Evolutionary conservation across 2,888 invertebrate species (phyloP).

Genomic region (Autographa gamma): DNA sequence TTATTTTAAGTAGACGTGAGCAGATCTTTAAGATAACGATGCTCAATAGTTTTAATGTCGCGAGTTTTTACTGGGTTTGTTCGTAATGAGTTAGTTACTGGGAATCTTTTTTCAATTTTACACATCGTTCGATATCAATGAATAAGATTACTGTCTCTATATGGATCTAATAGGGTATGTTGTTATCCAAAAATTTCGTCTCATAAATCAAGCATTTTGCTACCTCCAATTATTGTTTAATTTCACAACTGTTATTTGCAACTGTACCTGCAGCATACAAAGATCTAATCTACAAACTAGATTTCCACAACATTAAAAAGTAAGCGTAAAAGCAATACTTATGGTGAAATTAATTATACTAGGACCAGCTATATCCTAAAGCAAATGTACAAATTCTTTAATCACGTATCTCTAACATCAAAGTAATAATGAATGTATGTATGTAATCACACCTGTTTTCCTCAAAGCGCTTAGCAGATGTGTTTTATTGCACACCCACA

Average conservation of each 20-base stretch:
- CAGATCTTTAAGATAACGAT: conserved; percentile 20
- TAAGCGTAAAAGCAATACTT: not conserved
- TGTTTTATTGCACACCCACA: conserved; percentile 4
- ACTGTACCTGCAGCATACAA: too few relatives aligned
- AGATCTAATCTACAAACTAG: not conserved
- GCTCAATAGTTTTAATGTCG: not conserved
- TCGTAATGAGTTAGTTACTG: not conserved
- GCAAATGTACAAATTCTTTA: conserved; percentile 2
- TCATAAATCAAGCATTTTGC: too few relatives aligned
- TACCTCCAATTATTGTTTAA: too few relatives aligned
- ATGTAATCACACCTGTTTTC: conserved; percentile 4
- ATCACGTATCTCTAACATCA: conserved; percentile 2
- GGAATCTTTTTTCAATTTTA: not conserved
- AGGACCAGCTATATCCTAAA: not conserved
- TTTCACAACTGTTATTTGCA: too few relatives aligned
- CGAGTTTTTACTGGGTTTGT: not conserved
- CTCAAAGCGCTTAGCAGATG: conserved; percentile 2
- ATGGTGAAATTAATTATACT: conserved; percentile 1
- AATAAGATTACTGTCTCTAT: not conserved
- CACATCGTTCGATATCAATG: not conserved
- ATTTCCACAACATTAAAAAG: not conserved
- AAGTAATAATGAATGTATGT: conserved; percentile 4
- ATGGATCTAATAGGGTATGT: too few relatives aligned
- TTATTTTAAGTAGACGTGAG: conserved; percentile 12
- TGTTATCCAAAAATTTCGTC: too few relatives aligned